Conservation (phyloP, 2,113 vertebrate genomes). For the Chunga burmeisteri region DNA sequence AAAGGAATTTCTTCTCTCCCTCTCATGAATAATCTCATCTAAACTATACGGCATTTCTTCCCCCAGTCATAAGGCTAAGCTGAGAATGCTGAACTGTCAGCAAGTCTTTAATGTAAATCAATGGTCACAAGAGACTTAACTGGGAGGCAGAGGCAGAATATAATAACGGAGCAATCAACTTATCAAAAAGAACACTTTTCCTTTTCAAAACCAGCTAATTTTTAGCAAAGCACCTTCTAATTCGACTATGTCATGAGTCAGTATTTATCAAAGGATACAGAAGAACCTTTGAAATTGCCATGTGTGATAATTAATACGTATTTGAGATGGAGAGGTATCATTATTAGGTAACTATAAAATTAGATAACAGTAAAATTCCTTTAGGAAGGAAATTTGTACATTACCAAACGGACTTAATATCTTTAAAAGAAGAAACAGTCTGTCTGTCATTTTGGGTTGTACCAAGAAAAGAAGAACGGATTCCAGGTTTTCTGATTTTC, state of each 20-base stretch:
- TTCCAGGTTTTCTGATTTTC: background rate
- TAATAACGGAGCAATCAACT: slow-evolving; percentile 6
- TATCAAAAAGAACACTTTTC: slow-evolving; percentile 41
- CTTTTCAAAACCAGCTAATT: slow-evolving; percentile 23
- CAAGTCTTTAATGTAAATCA: slow-evolving; percentile 65
- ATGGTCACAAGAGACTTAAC: slow-evolving; percentile 33
- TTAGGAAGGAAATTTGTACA: background rate
- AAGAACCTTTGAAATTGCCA: background rate
- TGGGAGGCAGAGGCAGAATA: background rate
- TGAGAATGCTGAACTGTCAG: slow-evolving; percentile 55
- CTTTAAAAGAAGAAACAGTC: background rate
- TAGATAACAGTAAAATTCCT: background rate
- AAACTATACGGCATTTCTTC: slow-evolving; percentile 50
- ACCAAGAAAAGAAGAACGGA: background rate
- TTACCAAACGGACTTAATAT: background rate
- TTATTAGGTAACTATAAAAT: background rate
- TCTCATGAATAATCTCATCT: slow-evolving; percentile 56
- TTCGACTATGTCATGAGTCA: background rate
- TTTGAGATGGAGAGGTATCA: background rate
- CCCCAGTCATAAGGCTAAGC: slow-evolving; percentile 22
- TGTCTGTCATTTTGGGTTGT: background rate
- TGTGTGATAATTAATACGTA: background rate
- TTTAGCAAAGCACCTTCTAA: background rate
- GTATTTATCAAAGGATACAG: slow-evolving; percentile 41
- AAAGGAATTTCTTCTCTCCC: slow-evolving; percentile 29